Evolutionary conservation across 2,113 vertebrate species (phyloP), one percentile per base, ranked within the genome.

Genomic region (Planiliza haematocheilus): DNA sequence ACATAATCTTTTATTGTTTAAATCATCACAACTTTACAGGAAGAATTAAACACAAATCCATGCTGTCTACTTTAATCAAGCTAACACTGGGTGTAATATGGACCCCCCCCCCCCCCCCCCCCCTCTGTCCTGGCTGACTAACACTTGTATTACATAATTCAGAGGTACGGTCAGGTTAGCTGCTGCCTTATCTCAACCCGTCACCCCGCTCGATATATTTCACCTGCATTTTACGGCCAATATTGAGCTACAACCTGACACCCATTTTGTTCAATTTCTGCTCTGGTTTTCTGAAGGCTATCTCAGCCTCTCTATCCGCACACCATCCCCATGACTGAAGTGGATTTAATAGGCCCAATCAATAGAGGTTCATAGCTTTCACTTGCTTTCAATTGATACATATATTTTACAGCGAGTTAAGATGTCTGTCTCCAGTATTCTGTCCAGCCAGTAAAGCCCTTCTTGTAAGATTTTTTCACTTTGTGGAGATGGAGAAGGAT

Each of bases 281-380:
- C 74, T 65, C 38, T 51, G 37, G 21, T 74, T 81, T 69, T 84
- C 24, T 77, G 60, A 71, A 65, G 36, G 42, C 34, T 59, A 65
- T 51, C 41, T 70, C 66, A 39, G 12, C 38, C 17, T 56, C 41
- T 80, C 61, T 53, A 53, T 62, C 59, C 20, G 16, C 59, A 50
- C 12, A 8, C 17, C 10, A 8, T 51, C 61, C 45, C 64, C 50
- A 12, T 81, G 74, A 78, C 70, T 66, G 39, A 57, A 56, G 64
- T 51, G 67, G 21, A 77, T 82, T 82, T 80, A 86, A 70, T 70
- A 43, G 55, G 7, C 53, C 1, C 56, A 71, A 69, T 88, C 79
- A 81, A 81, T 76, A 74, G 38, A 81, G 14, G 34, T 50, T 58
- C 58, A 72, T 62, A 68, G 59, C 64, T 74, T 68, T 76, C 72